phyloP scores from a whole-genome alignment of 2,888 invertebrate genomes.

The Pristionchus arcanus region DNA sequence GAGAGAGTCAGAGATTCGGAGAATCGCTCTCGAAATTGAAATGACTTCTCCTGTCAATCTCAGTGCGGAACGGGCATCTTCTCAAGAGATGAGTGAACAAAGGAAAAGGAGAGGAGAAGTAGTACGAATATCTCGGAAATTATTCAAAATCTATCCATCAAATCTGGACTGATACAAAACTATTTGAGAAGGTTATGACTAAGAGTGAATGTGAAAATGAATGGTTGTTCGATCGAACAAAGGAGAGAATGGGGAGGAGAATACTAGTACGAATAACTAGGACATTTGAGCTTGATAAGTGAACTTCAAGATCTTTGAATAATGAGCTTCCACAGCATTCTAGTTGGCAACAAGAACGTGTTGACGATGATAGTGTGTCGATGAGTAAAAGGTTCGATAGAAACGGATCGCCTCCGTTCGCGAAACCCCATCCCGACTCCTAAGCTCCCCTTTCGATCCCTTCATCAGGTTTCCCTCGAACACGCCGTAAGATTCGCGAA shows the following conservation, averaged over 20 bases:
- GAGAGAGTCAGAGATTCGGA: background rate
- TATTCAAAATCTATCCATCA: no score
- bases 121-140: background rate
- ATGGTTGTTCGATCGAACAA: no score
- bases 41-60: constrained; percentile 49
- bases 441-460: background rate
- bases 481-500: constrained; percentile 11
- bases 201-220: no score
- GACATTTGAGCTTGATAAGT: background rate
- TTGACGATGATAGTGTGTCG: no score
- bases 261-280: background rate
- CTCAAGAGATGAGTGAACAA: constrained; percentile 38
- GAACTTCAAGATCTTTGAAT: background rate
- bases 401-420: background rate
- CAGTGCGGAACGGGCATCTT: background rate
- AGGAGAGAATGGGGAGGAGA: background rate
- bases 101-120: background rate
- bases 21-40: background rate
- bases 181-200: no score
- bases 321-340: background rate
- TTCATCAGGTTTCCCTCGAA: background rate
- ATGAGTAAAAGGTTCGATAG: background rate
- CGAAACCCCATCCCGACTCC: constrained; percentile 22
- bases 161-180: no score
- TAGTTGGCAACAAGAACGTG: no score